These are phyloP conservation scores for Megalonaias nervosa DNA, from an alignment of 1,140 invertebrate genomes.

Conservation along the genomic window DNA sequence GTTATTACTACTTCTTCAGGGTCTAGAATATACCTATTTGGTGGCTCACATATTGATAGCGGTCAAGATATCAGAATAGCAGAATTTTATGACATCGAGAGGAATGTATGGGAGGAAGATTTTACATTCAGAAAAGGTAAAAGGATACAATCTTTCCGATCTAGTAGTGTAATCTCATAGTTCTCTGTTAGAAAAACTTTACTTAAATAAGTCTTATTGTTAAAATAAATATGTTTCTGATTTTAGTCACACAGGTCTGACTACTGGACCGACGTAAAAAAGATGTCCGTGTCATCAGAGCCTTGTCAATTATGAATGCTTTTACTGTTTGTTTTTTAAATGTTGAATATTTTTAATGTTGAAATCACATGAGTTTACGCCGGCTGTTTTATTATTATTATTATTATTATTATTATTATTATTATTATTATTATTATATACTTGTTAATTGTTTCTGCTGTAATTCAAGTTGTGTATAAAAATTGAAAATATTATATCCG, in stretches of 20 bases:
- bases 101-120: constrained; percentile 29
- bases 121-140: constrained; percentile 37
- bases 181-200: not conserved
- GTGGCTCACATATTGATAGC: constrained; percentile 30
- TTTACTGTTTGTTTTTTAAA: not conserved
- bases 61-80: constrained; percentile 30
- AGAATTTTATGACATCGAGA: constrained; percentile 30
- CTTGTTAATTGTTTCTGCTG: too few relatives aligned
- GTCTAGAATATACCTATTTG: constrained; percentile 33
- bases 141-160: not conserved
- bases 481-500: too few relatives aligned
- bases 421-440: too few relatives aligned
- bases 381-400: too few relatives aligned
- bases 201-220: not conserved
- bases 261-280: not conserved
- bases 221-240: not conserved
- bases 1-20: not conserved
- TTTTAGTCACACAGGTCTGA: not conserved
- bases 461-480: too few relatives aligned
- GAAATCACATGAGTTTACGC: too few relatives aligned
- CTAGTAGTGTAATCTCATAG: not conserved
- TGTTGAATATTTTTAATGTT: too few relatives aligned
- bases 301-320: not conserved
- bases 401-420: too few relatives aligned
- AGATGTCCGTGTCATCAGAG: not conserved